Base-by-base conservation (phyloP, 2,888 invertebrate species). In the Emmelina monodactyla region DNA sequence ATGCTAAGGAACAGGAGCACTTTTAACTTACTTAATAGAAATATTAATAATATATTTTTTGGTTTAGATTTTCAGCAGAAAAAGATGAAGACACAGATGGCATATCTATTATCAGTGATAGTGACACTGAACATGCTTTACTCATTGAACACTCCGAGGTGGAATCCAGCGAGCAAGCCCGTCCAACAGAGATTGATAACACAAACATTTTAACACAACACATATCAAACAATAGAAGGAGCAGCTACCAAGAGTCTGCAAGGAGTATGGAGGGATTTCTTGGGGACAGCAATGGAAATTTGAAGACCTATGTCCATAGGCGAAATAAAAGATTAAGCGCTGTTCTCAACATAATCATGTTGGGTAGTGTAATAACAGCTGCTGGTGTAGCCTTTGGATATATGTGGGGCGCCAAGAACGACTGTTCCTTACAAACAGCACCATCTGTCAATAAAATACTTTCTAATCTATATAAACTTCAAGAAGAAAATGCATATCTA, bases 51-150 rank as follows among this genome's bases (percentile, higher is more conserved):
- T 15, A n/a, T 12, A 5, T 10, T 14, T 22, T 22, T 25, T 22
- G 33, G 14, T n/a, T 7, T 31, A 71, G 70, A 30, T 50, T 51
- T 30, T 41, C 44, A 40, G 40, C 48, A 37, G 78, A 80, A 32
- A 76, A 68, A 50, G 81, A 80, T 57, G 76, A 76, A 43, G 81
- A 81, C 41, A 81, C 80, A 16, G 81, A 81, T 57, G 80, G 80
- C 1, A 79, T 81, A 54, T 80, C 80, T 28, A 69, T 81, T 35
- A 81, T 81, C 33, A 80, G 68, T 42, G 80, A 81, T 45, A 78
- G 79, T 49, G 80, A 81, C 33, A 63, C 65, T 31, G 79, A 79
- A 42, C 56, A 57, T 37, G 42, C 51, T 7, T 37, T 53, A 35
- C 56, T 58, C n/a, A 60, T 56, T 47, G 64, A 68, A 37, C 37